Percentiles rank a stretch among this genome's conserved stretches.
Conservation (phyloP, 1,140 invertebrate genomes). For the Aphelenchoides besseyi region DNA sequence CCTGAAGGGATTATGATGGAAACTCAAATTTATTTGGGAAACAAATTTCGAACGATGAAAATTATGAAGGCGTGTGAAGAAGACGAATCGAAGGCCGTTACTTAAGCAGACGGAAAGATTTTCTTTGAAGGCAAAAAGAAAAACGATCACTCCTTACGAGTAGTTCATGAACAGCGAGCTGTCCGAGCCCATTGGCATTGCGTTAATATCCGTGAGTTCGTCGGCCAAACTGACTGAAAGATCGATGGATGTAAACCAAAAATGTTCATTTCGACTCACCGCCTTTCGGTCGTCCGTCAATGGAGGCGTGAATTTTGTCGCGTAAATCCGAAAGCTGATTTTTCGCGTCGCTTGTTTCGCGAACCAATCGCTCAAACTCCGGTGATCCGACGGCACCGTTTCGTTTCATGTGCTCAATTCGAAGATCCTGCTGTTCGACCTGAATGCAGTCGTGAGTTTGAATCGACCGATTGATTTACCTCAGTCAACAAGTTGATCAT, state of each 20-base stretch:
- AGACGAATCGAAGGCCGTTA: constrained; percentile 1
- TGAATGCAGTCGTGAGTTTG: background rate
- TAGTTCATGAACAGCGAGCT: background rate
- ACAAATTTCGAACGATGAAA: too few relatives aligned
- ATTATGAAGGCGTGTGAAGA: too few relatives aligned
- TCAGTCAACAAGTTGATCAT: constrained; percentile 18
- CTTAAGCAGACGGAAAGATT: background rate
- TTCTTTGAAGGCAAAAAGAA: background rate
- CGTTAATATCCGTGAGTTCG: constrained; percentile 22
- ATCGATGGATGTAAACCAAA: constrained; percentile 2
- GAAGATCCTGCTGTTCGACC: background rate
- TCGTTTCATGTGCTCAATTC: background rate
- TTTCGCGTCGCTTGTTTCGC: background rate
- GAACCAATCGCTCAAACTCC: background rate
- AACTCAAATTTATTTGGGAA: too few relatives aligned
- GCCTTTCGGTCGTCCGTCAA: background rate
- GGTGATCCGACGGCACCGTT: background rate
- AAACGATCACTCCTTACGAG: background rate
- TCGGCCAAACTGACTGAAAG: constrained; percentile 22
- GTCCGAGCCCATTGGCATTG: constrained; percentile 14
- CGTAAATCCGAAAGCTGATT: constrained; percentile 5
- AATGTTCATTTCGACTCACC: too few relatives aligned
- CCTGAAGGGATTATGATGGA: too few relatives aligned
- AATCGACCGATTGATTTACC: constrained; percentile 4
- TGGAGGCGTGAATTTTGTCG: constrained; percentile 14